Evolutionary conservation across 2,888 invertebrate species (phyloP).

Genomic region (Ischnus inquisitorius): DNA sequence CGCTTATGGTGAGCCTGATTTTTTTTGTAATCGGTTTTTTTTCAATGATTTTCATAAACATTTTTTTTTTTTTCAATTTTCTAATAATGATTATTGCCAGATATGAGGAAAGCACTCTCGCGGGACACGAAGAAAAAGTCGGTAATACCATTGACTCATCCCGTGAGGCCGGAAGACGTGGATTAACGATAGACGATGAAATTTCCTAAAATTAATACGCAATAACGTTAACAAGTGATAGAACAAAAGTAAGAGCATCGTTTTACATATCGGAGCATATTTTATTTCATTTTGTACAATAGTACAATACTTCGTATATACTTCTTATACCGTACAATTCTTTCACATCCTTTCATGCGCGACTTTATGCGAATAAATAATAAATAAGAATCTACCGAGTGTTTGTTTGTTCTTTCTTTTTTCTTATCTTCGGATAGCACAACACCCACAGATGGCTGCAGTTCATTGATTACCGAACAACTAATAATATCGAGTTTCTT

Average conservation of each 20-base stretch:
- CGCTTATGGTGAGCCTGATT: slow-evolving; percentile 93
- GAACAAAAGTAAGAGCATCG: slow-evolving; percentile 2
- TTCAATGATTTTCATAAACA: too few species aligned
- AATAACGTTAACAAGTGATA: neutral
- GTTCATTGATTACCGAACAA: slow-evolving; percentile 61
- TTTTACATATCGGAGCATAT: slow-evolving; percentile 72
- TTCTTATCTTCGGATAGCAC: slow-evolving; percentile 66
- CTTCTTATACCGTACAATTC: slow-evolving; percentile 73
- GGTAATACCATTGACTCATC: slow-evolving; percentile 96
- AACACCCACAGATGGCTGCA: slow-evolving; percentile 67
- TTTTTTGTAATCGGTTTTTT: too few species aligned
- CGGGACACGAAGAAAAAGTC: slow-evolving; percentile 96
- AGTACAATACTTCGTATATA: slow-evolving; percentile 79
- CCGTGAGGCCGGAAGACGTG: slow-evolving; percentile 97
- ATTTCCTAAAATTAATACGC: neutral
- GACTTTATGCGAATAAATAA: slow-evolving; percentile 83
- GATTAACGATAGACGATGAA: slow-evolving; percentile 86
- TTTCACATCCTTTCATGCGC: slow-evolving; percentile 78
- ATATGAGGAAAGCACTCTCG: slow-evolving; percentile 99
- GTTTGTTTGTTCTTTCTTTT: slow-evolving; percentile 72
- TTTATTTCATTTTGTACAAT: slow-evolving; percentile 80
- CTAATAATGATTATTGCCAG: slow-evolving; percentile 87
- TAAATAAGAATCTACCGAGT: slow-evolving; percentile 79
- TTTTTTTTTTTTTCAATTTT: neutral
- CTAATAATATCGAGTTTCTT: slow-evolving; percentile 60